Evolutionary conservation across 2,888 invertebrate species (phyloP), one percentile per base, ranked within the genome.

Genomic region (Acronicta alni): DNA sequence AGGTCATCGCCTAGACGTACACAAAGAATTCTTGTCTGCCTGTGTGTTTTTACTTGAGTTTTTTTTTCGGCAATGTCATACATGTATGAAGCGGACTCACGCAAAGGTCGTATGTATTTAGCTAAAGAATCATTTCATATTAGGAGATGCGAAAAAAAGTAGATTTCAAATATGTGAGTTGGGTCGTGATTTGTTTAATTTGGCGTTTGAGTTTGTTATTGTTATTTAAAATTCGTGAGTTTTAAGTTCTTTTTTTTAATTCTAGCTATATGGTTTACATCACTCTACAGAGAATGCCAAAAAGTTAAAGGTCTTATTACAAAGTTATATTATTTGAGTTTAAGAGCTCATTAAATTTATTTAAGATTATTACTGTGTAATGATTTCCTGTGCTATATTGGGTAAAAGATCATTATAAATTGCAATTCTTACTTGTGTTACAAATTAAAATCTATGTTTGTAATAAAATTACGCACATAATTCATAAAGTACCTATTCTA

Each of bases 21-120:
- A 93, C 91, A 93, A 93, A 91, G 93, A 90, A 89, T 88, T 89
- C 87, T 89, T 92, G 91, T 92, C 86, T 88, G 90, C 82, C 76
- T 79, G 83, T 81, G 65, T 83, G 90, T 91, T 92, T 91, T 91
- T 89, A 84, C 86, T 85, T 75, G 76, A 74, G 81, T 84, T 87
- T 89, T 91, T 90, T 92, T 89, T 66, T 64, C 84, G 83, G 82
- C 92, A 91, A 92, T 92, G 92, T 91, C 92, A 92, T 91, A 89
- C 87, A 88, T 89, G 86, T 87, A 84, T 80, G 85, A 87, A 62
- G 57, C 67, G 77, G 62, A 92, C 92, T 90, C 93, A 91, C 87
- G 89, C 81, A 84, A 91, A 93, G 93, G 93, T 92, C 92, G 85
- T 81, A 81, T 78, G 77, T 85, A 82, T 89, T 90, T 89, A 83